A percentile compares a stretch with the other conserved stretches of the same genome.
phyloP scores from a whole-genome alignment of 1,140 invertebrate genomes.

The Camponotus pennsylvanicus region DNA sequence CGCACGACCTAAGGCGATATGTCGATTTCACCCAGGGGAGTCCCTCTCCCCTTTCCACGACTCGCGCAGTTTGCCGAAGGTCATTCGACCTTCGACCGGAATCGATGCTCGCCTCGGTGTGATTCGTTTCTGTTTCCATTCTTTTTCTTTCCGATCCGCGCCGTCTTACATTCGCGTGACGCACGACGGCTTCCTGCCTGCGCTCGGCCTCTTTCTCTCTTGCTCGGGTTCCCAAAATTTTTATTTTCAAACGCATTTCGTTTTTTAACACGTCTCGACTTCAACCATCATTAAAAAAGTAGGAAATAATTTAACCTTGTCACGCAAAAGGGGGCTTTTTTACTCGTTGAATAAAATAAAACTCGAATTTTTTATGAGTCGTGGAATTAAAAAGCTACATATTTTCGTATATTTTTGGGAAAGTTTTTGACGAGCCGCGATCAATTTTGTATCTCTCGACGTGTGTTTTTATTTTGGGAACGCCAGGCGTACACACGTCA shows the following conservation, averaged over 20 bases:
- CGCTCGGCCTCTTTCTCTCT: neutral
- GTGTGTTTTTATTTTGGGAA: constrained; percentile 57
- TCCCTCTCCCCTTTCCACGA: constrained; percentile 1
- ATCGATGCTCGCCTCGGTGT: constrained; percentile 66
- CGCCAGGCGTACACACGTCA: constrained; percentile 47
- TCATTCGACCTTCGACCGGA: constrained; percentile 73
- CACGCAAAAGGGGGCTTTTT: neutral
- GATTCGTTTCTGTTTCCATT: constrained; percentile 41
- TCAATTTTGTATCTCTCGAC: constrained; percentile 32
- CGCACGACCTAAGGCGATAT: constrained; percentile 76
- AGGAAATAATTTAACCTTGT: neutral
- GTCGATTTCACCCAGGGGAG: constrained; percentile 75
- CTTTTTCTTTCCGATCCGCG: neutral
- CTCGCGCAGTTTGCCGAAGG: constrained; percentile 70
- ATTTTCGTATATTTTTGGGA: constrained; percentile 20
- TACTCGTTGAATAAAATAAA: constrained; percentile 13
- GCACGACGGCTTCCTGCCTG: neutral
- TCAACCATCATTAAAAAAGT: neutral
- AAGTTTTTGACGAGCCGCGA: constrained; percentile 40
- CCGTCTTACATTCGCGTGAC: constrained; percentile 13
- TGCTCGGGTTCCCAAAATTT: constrained; percentile 19
- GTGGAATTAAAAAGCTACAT: neutral
- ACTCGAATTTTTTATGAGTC: constrained; percentile 15
- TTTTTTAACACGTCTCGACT: neutral
- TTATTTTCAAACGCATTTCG: neutral